phyloP scores from a whole-genome alignment of 2,888 invertebrate species.

The Hyalella azteca region DNA sequence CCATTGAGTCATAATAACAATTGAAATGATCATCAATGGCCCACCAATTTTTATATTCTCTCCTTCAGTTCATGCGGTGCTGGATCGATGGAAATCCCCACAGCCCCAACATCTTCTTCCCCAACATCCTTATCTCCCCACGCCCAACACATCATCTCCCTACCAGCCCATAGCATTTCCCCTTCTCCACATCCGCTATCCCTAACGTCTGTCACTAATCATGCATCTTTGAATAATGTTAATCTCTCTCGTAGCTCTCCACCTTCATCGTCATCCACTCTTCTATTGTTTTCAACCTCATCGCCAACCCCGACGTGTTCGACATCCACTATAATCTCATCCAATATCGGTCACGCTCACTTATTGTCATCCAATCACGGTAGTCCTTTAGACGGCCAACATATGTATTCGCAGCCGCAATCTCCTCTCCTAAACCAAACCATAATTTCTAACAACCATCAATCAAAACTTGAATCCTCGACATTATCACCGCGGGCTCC shows the following conservation, averaged over 20 bases:
- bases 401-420: slow-evolving; percentile 18
- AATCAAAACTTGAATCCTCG: slow-evolving; percentile 53
- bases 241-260: neutral
- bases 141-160: neutral
- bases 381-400: slow-evolving; percentile 22
- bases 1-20: neutral
- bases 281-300: neutral
- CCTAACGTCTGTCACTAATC: neutral
- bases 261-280: neutral
- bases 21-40: slow-evolving; percentile 33
- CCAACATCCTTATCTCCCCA: slow-evolving; percentile 15
- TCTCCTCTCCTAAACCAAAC: slow-evolving; percentile 38
- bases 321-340: neutral
- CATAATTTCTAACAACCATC: slow-evolving; percentile 58
- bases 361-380: neutral
- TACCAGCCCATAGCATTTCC: neutral
- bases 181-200: neutral
- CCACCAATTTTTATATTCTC: slow-evolving; percentile 36
- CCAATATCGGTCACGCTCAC: neutral
- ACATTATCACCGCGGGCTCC: slow-evolving; percentile 23
- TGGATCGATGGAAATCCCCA: slow-evolving; percentile 33
- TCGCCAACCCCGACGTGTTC: slow-evolving; percentile 16
- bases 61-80: slow-evolving; percentile 41
- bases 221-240: slow-evolving; percentile 18
- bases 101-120: slow-evolving; percentile 26